Percentiles rank a stretch among this genome's conserved stretches.
Conservation (phyloP, 1,140 invertebrate genomes). For the Pogonomyrmex barbatus region DNA sequence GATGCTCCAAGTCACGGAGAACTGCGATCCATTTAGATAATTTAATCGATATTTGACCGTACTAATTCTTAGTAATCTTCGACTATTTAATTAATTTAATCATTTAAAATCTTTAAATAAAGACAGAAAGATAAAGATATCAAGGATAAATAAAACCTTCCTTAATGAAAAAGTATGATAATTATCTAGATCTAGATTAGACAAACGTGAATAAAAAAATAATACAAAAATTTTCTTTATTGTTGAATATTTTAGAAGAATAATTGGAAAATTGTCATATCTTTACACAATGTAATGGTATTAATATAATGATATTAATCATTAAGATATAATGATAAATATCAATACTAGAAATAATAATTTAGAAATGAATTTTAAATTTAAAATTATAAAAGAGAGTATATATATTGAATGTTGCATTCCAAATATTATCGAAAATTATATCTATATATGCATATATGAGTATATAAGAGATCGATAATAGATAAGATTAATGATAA, state of each 20-base stretch:
- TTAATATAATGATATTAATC: background rate
- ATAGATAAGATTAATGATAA: constrained; percentile 2
- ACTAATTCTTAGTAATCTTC: constrained; percentile 10
- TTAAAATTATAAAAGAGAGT: no score
- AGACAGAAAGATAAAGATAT: constrained; percentile 1
- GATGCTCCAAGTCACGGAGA: constrained; percentile 30
- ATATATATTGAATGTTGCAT: background rate
- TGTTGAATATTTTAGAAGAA: background rate
- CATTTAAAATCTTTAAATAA: background rate
- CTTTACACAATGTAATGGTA: background rate
- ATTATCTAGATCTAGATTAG: background rate
- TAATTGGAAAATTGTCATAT: background rate
- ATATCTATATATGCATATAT: background rate
- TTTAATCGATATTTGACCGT: constrained; percentile 8
- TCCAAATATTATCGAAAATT: background rate
- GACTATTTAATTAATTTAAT: constrained; percentile 1
- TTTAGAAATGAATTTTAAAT: no score
- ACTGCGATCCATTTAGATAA: constrained; percentile 9
- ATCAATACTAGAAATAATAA: no score
- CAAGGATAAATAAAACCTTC: background rate
- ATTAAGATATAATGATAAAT: background rate
- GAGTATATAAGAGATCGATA: background rate
- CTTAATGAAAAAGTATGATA: background rate
- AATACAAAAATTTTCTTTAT: background rate
- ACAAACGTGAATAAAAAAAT: background rate